Percentiles rank a stretch among this genome's conserved stretches.
phyloP scores from a whole-genome alignment of 2,113 vertebrate genomes.

The Eudorcas thomsonii region DNA sequence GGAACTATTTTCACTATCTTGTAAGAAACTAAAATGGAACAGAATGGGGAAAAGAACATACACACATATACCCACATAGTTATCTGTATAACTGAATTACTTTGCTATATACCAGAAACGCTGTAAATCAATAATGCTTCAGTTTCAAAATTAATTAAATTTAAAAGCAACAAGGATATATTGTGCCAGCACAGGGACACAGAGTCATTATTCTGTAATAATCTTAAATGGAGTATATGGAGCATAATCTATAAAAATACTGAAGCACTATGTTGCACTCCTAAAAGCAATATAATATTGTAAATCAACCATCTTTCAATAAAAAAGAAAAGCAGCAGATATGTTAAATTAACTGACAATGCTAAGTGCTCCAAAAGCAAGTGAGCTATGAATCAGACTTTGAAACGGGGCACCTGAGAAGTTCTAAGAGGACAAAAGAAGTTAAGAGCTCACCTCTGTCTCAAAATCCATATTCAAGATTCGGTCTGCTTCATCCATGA shows the following conservation, averaged over 20 bases:
- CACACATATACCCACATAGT: background rate
- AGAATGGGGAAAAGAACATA: background rate
- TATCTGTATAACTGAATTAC: background rate
- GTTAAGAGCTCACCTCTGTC: conserved; percentile 86
- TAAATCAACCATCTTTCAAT: background rate
- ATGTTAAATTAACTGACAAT: background rate
- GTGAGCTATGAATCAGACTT: background rate
- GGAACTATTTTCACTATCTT: background rate
- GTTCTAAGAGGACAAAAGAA: background rate
- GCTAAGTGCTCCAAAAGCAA: background rate
- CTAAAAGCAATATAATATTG: background rate
- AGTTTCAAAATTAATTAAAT: background rate
- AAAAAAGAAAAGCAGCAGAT: background rate
- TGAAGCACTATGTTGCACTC: background rate
- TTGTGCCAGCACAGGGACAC: background rate
- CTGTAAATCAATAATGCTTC: background rate
- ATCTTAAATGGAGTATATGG: background rate
- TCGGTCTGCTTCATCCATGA: conserved; percentile 98
- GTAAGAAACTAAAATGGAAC: background rate
- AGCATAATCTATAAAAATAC: background rate
- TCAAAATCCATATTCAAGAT: conserved; percentile 99
- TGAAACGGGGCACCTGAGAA: background rate
- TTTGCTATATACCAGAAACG: background rate
- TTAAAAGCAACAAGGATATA: background rate
- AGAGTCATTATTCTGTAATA: background rate